Evolutionary conservation across 2,888 invertebrate genomes (phyloP).

Genomic region (Habrosyne pyritoides): DNA sequence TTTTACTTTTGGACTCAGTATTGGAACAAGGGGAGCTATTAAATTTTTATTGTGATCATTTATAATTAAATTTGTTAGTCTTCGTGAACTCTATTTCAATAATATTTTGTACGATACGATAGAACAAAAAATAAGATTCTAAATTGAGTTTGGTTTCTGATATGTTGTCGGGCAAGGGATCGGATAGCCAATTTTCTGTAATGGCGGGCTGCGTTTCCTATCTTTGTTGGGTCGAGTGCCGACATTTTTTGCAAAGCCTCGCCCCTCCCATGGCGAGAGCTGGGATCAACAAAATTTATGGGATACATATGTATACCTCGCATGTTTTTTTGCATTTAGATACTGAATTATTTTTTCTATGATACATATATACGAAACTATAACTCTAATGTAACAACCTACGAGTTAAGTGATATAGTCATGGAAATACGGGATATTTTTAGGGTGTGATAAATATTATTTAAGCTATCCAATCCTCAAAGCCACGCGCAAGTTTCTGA

Average conservation of each 20-base stretch:
- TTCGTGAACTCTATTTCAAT: not conserved
- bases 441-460: slow-evolving; percentile 14
- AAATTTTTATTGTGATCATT: not conserved
- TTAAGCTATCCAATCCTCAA: slow-evolving; percentile 37
- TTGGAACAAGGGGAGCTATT: slow-evolving; percentile 22
- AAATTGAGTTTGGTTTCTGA: slow-evolving; percentile 52
- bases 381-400: not conserved
- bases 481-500: slow-evolving; percentile 62
- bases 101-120: not conserved
- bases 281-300: slow-evolving; percentile 57
- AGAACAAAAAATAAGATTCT: slow-evolving; percentile 44
- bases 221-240: slow-evolving; percentile 74
- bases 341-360: not conserved
- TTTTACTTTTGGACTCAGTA: slow-evolving; percentile 58
- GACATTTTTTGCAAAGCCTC: slow-evolving; percentile 72
- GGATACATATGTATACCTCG: slow-evolving; percentile 40
- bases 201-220: slow-evolving; percentile 78
- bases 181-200: slow-evolving; percentile 76
- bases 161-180: slow-evolving; percentile 53
- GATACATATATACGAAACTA: too few relatives aligned
- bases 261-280: slow-evolving; percentile 62
- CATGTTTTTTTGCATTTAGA: slow-evolving; percentile 19
- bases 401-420: not conserved
- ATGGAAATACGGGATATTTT: slow-evolving; percentile 1
- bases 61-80: not conserved